Percentiles rank a stretch among this genome's conserved stretches.
Evolutionary conservation across 2,113 vertebrate genomes (phyloP).

Genomic region (Phalacrocorax pelagicus): DNA sequence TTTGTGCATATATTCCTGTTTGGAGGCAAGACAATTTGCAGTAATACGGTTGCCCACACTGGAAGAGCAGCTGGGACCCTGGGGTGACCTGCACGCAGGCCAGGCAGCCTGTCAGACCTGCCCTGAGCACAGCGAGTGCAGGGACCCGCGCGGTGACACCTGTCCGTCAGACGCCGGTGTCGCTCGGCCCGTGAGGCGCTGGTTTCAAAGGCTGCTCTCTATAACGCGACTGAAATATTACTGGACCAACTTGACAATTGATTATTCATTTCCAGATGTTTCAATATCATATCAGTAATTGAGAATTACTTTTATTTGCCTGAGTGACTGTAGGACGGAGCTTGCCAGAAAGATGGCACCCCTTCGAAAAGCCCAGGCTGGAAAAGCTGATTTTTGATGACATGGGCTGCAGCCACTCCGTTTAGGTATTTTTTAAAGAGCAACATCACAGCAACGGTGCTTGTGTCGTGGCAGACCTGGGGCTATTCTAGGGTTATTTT

Average conservation of each 20-base stretch:
- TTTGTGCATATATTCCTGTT: neutral
- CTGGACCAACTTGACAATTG: neutral
- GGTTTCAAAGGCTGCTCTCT: neutral
- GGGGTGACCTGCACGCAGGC: accelerated
- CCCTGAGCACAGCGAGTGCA: accelerated
- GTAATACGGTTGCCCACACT: accelerated
- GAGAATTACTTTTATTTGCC: neutral
- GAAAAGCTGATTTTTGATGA: neutral
- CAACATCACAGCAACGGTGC: accelerated
- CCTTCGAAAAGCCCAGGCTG: neutral
- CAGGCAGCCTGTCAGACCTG: neutral
- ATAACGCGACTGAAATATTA: neutral
- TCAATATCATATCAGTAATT: neutral
- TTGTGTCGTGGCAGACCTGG: neutral
- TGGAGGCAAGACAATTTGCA: neutral
- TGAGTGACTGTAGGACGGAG: accelerated
- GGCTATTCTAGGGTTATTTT: neutral
- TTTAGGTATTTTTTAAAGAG: neutral
- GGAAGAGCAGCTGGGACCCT: neutral
- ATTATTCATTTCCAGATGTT: neutral
- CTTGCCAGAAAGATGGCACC: neutral
- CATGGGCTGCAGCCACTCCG: accelerated
- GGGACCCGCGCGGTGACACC: neutral
- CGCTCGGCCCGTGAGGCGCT: neutral
- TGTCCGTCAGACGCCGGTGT: neutral